Evolutionary conservation across 2,797 vertebrate genomes (phyloP), one percentile per base, ranked within the genome.

Genomic region (Neopelma chrysocephalum): DNA sequence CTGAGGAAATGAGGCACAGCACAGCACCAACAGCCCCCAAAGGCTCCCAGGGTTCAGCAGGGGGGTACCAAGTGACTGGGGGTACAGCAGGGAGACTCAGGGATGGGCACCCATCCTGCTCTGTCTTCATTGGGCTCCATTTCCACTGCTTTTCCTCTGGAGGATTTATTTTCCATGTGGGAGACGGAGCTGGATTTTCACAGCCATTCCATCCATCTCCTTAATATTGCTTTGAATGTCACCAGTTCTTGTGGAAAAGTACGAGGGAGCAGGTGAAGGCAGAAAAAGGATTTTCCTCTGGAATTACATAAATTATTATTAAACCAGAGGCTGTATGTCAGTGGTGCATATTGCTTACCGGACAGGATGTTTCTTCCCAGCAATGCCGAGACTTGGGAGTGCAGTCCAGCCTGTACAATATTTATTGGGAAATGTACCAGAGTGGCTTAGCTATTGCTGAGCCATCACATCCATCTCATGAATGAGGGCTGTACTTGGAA

Each of bases 401-500:
- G 38, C 42, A 43, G n/a, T 45, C 54, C 47, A 43, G 54, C 53
- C 53, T 50, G 36, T 71, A 43, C 60, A 66, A 75, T 56, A 60
- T 43, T 38, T 31, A 65, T 43, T 48, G 70, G 51, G 36, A 91
- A 69, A 43, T 40, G 45, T 43, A 64, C 61, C 45, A 53, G 45
- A 38, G 15, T 11, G 38, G 38, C 43, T 62, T 42, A n/a, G n/a
- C 64, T 77, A 6, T 22, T 85, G 72, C 27, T 45, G 34, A 72
- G 71, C 31, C 31, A 18, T 23, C 69, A 38, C 20, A 42, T 50
- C 48, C 70, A 81, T 47, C 75, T 75, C 42, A 6, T 3, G 32
- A 45, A 48, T 97, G 96, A 75, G 98, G 98, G 98, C 98, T 98
- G 99, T 98, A 57, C 98, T 98, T 6, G 98, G 98, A 82, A 99